A percentile compares a stretch with the other conserved stretches of the same genome.
These are phyloP conservation scores for Protosalanx chinensis DNA, from an alignment of 2,797 vertebrate genomes.

Conservation along the genomic window DNA sequence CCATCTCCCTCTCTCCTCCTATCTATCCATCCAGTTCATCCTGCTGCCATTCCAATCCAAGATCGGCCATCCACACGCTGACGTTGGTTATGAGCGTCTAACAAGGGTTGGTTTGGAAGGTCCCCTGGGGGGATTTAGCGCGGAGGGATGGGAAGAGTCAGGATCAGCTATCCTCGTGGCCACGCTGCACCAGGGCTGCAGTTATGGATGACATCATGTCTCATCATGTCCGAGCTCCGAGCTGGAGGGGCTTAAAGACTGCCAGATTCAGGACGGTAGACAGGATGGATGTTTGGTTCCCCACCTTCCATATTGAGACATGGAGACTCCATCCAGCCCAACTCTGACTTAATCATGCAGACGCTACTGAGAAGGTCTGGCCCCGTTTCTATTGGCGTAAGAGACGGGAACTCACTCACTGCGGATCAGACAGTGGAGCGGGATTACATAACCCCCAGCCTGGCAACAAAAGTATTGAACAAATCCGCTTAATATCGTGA, in stretches of 20 bases:
- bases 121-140: slow-evolving; percentile 34
- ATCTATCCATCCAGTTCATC: slow-evolving; percentile 4
- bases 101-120: slow-evolving; percentile 32
- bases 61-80: background rate
- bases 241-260: background rate
- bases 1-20: background rate
- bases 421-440: background rate
- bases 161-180: slow-evolving; percentile 8
- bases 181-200: slow-evolving; percentile 11
- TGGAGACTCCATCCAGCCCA: background rate
- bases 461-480: slow-evolving; percentile 24
- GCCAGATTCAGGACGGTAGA: too few species aligned
- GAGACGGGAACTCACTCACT: slow-evolving; percentile 4
- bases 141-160: slow-evolving; percentile 11
- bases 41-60: background rate
- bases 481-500: slow-evolving; percentile 36
- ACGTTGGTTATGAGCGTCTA: background rate
- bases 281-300: background rate
- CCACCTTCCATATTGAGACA: background rate
- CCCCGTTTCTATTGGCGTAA: background rate
- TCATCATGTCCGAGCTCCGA: background rate
- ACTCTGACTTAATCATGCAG: background rate
- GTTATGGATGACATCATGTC: background rate
- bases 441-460: slow-evolving; percentile 24
- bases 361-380: background rate